These are phyloP conservation scores for Argyra leucocephala DNA, from an alignment of 2,888 invertebrate genomes.

Conservation along the genomic window DNA sequence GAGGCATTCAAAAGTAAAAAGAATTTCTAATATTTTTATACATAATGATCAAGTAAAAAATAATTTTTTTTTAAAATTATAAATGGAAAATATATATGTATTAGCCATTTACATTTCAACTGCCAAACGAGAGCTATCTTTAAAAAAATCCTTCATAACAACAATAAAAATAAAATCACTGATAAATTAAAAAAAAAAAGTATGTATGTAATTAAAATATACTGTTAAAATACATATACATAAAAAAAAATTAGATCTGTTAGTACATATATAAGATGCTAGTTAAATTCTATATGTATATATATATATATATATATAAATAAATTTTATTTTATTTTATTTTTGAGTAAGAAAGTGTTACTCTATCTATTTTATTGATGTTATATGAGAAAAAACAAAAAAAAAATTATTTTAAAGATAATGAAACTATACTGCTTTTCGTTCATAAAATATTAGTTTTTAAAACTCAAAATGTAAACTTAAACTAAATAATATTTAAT, in stretches of 20 bases:
- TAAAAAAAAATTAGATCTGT: background rate
- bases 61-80: background rate
- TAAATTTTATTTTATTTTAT: no score
- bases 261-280: slow-evolving; percentile 1
- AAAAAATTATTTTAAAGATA: background rate
- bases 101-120: background rate
- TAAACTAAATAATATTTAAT: background rate
- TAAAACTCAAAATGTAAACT: background rate
- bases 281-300: background rate
- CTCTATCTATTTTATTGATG: background rate
- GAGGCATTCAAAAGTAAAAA: no score
- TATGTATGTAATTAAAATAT: background rate
- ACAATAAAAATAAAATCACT: background rate
- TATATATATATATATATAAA: no score
- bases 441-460: slow-evolving; percentile 2
- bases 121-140: slow-evolving; percentile 3
- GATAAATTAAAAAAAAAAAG: background rate
- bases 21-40: no score
- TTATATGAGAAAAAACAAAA: background rate
- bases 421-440: background rate
- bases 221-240: background rate
- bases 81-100: background rate
- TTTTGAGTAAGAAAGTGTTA: background rate
- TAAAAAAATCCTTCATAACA: background rate
- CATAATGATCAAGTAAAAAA: no score